Percentiles rank a stretch among this genome's conserved stretches.
Conservation (phyloP, 2,888 invertebrate species). For the Papilio protenor region DNA sequence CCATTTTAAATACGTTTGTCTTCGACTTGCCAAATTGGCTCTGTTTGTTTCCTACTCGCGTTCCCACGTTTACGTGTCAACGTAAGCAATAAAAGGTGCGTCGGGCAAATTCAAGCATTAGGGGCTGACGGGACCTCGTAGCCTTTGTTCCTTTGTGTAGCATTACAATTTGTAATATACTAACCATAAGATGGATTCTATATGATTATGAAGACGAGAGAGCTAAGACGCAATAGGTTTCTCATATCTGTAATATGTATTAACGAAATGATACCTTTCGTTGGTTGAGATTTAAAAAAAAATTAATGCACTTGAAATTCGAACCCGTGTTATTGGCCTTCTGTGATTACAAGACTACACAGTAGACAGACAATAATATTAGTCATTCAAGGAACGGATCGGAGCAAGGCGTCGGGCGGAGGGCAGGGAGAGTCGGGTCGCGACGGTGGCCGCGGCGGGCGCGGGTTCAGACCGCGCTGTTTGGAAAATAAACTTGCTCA, state of each 20-base stretch:
- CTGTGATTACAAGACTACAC: background rate
- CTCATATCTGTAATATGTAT: too few relatives aligned
- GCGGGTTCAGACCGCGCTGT: slow-evolving; percentile 55
- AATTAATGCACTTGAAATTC: background rate
- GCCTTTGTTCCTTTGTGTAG: background rate
- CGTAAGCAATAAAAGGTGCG: slow-evolving; percentile 40
- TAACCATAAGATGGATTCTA: background rate
- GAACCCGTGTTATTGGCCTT: background rate
- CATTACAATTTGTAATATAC: background rate
- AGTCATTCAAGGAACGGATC: slow-evolving; percentile 38
- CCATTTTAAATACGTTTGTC: slow-evolving; percentile 85
- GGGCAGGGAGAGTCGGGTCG: background rate
- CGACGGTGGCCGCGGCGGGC: slow-evolving; percentile 18
- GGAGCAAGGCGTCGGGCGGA: background rate
- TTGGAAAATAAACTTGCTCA: slow-evolving; percentile 75
- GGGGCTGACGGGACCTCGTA: slow-evolving; percentile 49
- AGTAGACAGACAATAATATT: slow-evolving; percentile 26
- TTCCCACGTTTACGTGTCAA: slow-evolving; percentile 66
- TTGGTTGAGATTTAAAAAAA: background rate
- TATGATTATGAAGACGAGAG: too few relatives aligned
- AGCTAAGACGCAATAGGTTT: too few relatives aligned
- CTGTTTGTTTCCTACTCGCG: slow-evolving; percentile 76
- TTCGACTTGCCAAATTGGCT: slow-evolving; percentile 82
- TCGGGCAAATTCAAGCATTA: background rate
- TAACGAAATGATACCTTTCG: too few relatives aligned